Percentiles rank a stretch among this genome's conserved stretches.
phyloP scores from a whole-genome alignment of 2,113 vertebrate species.

The Mohoua ochrocephala region DNA sequence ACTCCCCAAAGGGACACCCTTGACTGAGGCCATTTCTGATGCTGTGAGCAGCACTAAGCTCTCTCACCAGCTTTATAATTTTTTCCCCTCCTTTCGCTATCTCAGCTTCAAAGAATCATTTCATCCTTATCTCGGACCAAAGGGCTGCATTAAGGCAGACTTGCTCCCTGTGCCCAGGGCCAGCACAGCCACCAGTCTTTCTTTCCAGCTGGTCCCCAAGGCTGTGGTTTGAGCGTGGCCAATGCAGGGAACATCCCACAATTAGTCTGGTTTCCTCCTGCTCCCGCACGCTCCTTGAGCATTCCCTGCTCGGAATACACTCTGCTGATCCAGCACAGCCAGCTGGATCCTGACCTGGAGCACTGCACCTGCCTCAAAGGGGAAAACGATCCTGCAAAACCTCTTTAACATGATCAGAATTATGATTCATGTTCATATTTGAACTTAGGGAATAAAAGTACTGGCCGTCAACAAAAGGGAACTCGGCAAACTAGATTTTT shows the following conservation, averaged over 20 bases:
- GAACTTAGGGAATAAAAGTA: background rate
- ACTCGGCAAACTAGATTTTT: background rate
- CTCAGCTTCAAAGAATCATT: background rate
- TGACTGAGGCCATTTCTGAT: background rate
- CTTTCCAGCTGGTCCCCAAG: background rate
- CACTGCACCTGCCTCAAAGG: background rate
- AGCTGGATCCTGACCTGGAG: background rate
- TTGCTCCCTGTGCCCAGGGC: background rate
- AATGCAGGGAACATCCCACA: background rate
- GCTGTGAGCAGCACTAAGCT: background rate
- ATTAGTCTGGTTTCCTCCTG: background rate
- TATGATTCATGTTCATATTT: background rate
- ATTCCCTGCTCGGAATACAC: background rate
- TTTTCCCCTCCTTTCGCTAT: background rate
- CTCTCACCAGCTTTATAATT: background rate
- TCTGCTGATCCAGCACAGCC: background rate
- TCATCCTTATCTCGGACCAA: background rate
- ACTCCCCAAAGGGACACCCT: background rate
- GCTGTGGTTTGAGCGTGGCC: background rate
- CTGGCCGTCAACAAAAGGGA: background rate
- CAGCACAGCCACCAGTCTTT: background rate
- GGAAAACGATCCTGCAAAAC: background rate
- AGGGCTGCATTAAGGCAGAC: background rate
- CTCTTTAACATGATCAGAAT: background rate
- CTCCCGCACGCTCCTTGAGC: accelerated